These are phyloP conservation scores for Siniperca chuatsi DNA, from an alignment of 2,113 vertebrate genomes.

Conservation along the genomic window DNA sequence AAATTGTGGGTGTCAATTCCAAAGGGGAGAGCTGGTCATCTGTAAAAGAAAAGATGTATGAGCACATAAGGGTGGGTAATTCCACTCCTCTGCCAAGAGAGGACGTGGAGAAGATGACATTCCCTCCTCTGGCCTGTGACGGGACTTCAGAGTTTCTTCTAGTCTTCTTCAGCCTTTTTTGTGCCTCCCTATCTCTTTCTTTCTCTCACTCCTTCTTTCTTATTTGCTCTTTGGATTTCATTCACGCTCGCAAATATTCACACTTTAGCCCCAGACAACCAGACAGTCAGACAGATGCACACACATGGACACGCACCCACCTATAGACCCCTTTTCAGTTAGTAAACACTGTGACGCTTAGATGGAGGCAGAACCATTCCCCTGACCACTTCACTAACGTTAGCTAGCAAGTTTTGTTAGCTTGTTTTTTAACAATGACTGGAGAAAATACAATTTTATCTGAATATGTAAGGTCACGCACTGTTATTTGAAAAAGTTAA, in stretches of 20 bases:
- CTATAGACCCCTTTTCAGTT: too few species aligned
- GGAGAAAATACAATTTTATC: too few species aligned
- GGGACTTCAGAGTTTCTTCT: slow-evolving; percentile 58
- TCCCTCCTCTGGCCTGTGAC: slow-evolving; percentile 75
- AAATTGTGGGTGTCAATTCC: slow-evolving; percentile 86
- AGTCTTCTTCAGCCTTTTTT: slow-evolving; percentile 1
- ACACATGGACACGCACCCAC: neutral
- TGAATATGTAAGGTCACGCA: too few species aligned
- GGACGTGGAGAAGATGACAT: slow-evolving; percentile 73
- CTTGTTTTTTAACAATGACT: too few species aligned
- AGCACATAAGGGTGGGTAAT: slow-evolving; percentile 81
- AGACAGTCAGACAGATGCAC: neutral
- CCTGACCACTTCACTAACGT: too few species aligned
- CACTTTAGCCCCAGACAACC: slow-evolving; percentile 8
- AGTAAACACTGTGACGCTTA: too few species aligned
- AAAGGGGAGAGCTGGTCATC: slow-evolving; percentile 82
- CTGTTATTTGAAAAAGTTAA: too few species aligned
- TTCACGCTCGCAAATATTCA: slow-evolving; percentile 32
- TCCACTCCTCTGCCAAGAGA: slow-evolving; percentile 71
- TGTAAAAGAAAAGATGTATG: slow-evolving; percentile 86
- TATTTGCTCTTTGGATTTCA: slow-evolving; percentile 43
- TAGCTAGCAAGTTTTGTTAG: too few species aligned
- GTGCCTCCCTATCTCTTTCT: neutral
- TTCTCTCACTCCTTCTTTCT: slow-evolving; percentile 7
- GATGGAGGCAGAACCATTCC: too few species aligned